Conservation (phyloP, 2,888 invertebrate genomes). For the Trimorus sp. region DNA sequence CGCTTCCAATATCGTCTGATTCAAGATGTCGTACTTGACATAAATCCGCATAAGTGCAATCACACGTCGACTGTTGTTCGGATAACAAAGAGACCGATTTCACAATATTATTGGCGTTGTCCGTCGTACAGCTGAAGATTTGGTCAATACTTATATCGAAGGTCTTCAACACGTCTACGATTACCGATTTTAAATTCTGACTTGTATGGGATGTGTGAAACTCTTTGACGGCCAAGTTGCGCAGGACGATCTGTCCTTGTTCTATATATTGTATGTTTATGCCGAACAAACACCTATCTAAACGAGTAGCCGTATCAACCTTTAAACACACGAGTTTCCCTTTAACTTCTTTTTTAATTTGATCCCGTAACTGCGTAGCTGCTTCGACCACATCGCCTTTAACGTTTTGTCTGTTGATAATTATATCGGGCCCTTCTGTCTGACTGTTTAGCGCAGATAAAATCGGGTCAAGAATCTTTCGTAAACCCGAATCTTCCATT, state of each 20-base stretch:
- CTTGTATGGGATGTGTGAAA: slow-evolving; percentile 2
- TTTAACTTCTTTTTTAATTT: slow-evolving; percentile 11
- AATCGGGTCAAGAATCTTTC: slow-evolving; percentile 10
- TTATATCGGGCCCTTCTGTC: not conserved
- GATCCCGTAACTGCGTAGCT: not conserved
- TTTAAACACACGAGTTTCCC: slow-evolving; percentile 22
- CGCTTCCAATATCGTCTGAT: not conserved
- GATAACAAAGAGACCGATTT: not conserved
- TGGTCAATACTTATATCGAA: not conserved
- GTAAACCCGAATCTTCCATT: slow-evolving; percentile 4
- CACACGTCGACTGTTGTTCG: too few relatives aligned
- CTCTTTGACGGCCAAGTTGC: slow-evolving; percentile 11
- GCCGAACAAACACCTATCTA: slow-evolving; percentile 10
- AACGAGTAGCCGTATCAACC: slow-evolving; percentile 13
- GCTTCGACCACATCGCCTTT: not conserved
- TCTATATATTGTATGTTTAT: slow-evolving; percentile 17
- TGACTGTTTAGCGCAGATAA: not conserved
- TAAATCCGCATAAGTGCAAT: too few relatives aligned
- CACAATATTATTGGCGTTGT: slow-evolving; percentile 7
- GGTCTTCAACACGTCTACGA: not conserved
- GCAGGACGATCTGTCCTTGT: not conserved
- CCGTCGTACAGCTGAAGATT: slow-evolving; percentile 6
- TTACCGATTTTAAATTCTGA: slow-evolving; percentile 13
- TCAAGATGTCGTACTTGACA: too few relatives aligned
- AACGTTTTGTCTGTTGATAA: slow-evolving; percentile 4